phyloP scores from a whole-genome alignment of 2,797 vertebrate species.

The Malacoraja senta region DNA sequence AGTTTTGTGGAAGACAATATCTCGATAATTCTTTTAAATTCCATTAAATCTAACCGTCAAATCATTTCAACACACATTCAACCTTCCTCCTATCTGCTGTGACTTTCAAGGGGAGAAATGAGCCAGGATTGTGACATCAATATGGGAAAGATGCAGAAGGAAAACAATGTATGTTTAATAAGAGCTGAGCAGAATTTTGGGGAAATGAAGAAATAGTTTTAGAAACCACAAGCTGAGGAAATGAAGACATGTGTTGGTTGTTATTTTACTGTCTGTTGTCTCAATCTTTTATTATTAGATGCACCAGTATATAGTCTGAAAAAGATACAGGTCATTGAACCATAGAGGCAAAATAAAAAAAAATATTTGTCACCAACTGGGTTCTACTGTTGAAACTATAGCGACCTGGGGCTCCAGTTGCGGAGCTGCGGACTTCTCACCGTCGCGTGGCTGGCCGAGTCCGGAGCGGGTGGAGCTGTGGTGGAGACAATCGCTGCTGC shows the following conservation, averaged over 20 bases:
- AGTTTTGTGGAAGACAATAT: background rate
- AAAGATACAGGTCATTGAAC: background rate
- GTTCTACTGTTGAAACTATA: background rate
- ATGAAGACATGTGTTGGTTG: background rate
- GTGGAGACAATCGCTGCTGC: no score
- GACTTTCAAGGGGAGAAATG: background rate
- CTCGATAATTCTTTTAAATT: background rate
- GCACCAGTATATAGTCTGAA: background rate
- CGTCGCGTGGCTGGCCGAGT: no score
- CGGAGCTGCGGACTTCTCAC: no score
- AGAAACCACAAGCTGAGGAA: background rate
- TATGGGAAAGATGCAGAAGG: background rate
- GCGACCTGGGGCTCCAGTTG: no score
- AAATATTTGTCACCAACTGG: background rate
- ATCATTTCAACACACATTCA: background rate
- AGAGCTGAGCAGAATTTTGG: conserved; percentile 9
- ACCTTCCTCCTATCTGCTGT: background rate
- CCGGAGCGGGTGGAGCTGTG: no score
- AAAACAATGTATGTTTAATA: background rate
- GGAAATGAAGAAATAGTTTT: background rate
- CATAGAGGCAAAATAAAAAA: background rate
- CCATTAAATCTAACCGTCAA: background rate
- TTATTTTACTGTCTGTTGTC: background rate
- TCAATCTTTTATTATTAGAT: background rate
- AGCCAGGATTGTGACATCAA: background rate